Evolutionary conservation across 2,888 invertebrate genomes (phyloP).

Genomic region (Mesorhabditis spiculigera): DNA sequence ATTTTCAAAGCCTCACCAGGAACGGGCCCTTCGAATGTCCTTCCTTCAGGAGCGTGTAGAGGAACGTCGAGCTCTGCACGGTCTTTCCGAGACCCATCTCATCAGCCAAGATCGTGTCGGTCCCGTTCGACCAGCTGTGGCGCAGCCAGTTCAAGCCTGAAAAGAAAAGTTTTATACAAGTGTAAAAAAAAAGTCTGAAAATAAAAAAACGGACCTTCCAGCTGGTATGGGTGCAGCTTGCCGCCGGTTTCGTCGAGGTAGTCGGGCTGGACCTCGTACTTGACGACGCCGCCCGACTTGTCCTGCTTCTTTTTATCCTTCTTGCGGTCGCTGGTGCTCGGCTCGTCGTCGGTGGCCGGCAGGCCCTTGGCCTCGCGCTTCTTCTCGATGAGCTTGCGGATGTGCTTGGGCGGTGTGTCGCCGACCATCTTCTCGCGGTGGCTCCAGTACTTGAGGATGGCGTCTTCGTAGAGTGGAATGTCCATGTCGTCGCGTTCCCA

Average conservation of each 20-base stretch:
- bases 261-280: constrained; percentile 86
- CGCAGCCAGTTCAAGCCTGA: constrained; percentile 56
- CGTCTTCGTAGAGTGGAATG: constrained; percentile 69
- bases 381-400: constrained; percentile 47
- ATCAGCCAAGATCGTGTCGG: constrained; percentile 90
- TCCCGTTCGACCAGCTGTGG: constrained; percentile 69
- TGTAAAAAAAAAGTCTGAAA: background rate
- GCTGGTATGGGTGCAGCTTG: constrained; percentile 92
- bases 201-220: constrained; percentile 74
- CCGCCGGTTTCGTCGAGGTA: constrained; percentile 87
- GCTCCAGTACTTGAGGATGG: constrained; percentile 83
- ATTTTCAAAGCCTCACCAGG: constrained; percentile 22
- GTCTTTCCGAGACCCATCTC: constrained; percentile 98
- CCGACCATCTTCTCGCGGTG: constrained; percentile 68
- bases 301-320: constrained; percentile 71
- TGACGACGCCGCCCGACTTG: constrained; percentile 77
- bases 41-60: constrained; percentile 94
- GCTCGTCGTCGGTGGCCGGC: constrained; percentile 24
- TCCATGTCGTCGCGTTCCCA: constrained; percentile 93
- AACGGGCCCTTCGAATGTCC: constrained; percentile 74
- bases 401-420: constrained; percentile 69
- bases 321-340: constrained; percentile 66
- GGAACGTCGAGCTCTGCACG: constrained; percentile 96
- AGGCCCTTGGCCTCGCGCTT: constrained; percentile 39
- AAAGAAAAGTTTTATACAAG: background rate